Base-by-base conservation (phyloP, 2,113 vertebrate genomes). In the Sebastes schlegelii region DNA sequence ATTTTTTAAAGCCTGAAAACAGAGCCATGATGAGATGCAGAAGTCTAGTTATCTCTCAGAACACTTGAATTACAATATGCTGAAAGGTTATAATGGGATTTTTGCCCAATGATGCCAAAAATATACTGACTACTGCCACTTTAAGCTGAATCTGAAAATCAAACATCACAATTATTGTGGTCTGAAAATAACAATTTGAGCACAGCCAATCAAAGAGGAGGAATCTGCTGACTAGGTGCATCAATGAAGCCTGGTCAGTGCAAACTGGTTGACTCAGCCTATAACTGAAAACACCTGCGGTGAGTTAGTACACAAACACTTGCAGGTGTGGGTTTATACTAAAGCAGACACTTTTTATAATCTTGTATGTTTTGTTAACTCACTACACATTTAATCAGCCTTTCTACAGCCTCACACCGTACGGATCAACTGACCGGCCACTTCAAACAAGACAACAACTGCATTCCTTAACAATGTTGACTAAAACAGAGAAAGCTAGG, bases 381-480 rank as follows among this genome's bases (percentile, higher is more conserved):
- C 57, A 60, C 11, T 13, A 60, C 10, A 13, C 21, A 6, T 26
- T 34, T 60, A 26, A 60, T 57, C 55, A 6, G 10, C 57, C 12
- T 60, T 23, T 60, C 57, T 60, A 4, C 34, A 34, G 34, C 34
- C 34, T 34, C 34, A 34, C 26, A 26, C 3, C 2, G 34, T 34
- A 34, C 34, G 34, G 34, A 34, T 34, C 34, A 34, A 34, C 34
- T 34, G 34, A 34, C 34, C 34, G 34, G 40, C 6, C 26, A 10
- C 51, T 68, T 58, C 14, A 46, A 45, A 71, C 40, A 58, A 52
- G 23, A 34, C 23, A 51, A 63, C 61, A 19, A 63, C 42, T 70
- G 3, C 26, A 70, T 42, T 42, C 67, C 11, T 70, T 11, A 70
- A 54, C 49, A 19, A 46, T 23, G 63, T 46, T 46, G 23, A 19